Conservation (phyloP, 2,113 vertebrate species). For the Pangasianodon hypophthalmus region DNA sequence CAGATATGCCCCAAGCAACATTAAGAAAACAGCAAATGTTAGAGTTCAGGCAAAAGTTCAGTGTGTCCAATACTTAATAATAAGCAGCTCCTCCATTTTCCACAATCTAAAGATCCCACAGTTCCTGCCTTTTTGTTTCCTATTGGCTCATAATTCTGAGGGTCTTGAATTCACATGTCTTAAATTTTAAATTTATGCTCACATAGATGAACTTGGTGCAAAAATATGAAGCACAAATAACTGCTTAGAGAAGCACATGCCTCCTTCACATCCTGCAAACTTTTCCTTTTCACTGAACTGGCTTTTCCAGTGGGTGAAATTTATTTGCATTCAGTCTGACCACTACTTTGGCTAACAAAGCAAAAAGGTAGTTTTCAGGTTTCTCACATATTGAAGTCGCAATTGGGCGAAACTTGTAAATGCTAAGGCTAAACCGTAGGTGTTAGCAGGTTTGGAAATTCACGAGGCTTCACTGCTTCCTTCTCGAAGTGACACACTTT, state of each 20-base stretch:
- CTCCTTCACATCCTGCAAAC: background rate
- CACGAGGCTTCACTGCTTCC: background rate
- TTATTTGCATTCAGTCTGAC: slow-evolving; percentile 3
- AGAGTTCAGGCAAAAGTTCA: background rate
- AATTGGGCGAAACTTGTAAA: background rate
- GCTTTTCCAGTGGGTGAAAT: background rate
- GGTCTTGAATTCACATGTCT: background rate
- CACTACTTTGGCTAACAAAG: slow-evolving; percentile 3
- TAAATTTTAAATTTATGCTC: background rate
- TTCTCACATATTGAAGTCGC: background rate
- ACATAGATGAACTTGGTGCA: background rate
- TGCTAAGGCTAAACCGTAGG: background rate
- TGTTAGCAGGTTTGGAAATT: background rate
- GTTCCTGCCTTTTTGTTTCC: background rate
- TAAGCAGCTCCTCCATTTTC: background rate
- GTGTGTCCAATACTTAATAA: background rate
- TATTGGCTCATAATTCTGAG: background rate
- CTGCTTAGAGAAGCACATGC: background rate
- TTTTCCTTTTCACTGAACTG: background rate
- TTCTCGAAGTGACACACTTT: background rate
- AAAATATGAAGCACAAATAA: background rate
- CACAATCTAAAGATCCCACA: background rate
- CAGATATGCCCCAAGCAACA: background rate
- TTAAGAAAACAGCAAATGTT: background rate
- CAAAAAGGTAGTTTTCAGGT: background rate